Percentiles rank a stretch among this genome's conserved stretches.
phyloP scores from a whole-genome alignment of 2,888 invertebrate species.

The Acanthosepion lycidas region DNA sequence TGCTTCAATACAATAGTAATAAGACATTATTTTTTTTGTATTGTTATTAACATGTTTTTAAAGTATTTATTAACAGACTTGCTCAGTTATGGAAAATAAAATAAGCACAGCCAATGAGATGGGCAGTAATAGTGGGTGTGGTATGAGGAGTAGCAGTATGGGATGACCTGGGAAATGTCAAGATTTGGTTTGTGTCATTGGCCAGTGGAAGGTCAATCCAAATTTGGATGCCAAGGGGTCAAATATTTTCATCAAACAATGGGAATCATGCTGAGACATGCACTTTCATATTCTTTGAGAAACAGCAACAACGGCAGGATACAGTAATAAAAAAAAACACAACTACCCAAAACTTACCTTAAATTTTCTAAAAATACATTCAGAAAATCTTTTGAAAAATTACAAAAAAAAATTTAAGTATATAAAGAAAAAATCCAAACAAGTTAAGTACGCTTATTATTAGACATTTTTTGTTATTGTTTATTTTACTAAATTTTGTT shows the following conservation, averaged over 20 bases:
- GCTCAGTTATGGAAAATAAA: not conserved
- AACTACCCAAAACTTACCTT: not conserved
- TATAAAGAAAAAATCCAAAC: not conserved
- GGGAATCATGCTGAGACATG: not conserved
- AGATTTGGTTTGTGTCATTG: not conserved
- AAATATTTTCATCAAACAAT: not conserved
- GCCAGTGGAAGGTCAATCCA: conserved; percentile 9
- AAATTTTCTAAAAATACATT: not conserved
- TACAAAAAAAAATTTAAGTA: not conserved
- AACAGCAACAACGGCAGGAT: not conserved
- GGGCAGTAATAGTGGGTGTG: not conserved
- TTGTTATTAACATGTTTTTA: not conserved
- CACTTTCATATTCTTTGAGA: not conserved
- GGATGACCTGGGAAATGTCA: not conserved
- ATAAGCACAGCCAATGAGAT: not conserved
- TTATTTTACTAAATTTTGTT: not conserved
- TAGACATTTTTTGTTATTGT: not conserved
- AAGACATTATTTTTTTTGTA: too few relatives aligned
- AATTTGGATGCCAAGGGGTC: not conserved
- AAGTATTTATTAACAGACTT: not conserved
- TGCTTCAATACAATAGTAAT: too few relatives aligned
- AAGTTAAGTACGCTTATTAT: not conserved
- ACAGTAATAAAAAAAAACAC: not conserved
- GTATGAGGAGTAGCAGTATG: not conserved
- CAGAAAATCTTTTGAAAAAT: not conserved